Base-by-base conservation (phyloP, 2,888 invertebrate species). In the Cyaniris semiargus region DNA sequence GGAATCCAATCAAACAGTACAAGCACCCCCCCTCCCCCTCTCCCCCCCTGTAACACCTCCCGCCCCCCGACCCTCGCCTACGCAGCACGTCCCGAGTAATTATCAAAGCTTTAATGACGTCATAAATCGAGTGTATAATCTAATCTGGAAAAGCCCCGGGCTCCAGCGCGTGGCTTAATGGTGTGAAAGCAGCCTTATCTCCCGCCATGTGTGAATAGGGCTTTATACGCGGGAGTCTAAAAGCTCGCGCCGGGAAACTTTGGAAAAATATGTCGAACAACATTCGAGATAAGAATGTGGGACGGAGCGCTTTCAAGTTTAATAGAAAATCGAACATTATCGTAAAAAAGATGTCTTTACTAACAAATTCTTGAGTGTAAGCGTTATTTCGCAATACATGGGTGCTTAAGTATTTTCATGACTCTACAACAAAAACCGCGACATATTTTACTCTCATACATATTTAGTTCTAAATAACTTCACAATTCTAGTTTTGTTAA, bases 51-150 rank as follows among this genome's bases (percentile, higher is more conserved):
- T 78, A 76, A 78, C 85, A 86, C 85, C 85, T 82, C 84, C 79
- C 80, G 78, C 80, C 81, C 81, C 83, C 84, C 84, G 82, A 82
- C 83, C 84, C 86, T 90, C 90, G 90, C 92, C 92, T 91, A 93
- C 93, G 90, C 94, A 94, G 94, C 91, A 92, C 94, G 94, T 94
- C 94, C 94, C 94, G 93, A 94, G 94, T 94, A 94, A 94, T 94
- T 94, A 94, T 94, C 94, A 94, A 93, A 93, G 94, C 94, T 94
- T 94, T 94, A 94, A 94, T 94, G 94, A 94, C 94, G 86, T 91
- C 94, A 94, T 94, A 94, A 94, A 94, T 94, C 94, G 92, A 92
- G 91, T 93, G 93, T 94, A 94, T 94, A 94, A 94, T 94, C 94
- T 94, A 94, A 94, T 94, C 94, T 94, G 94, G 94, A 93, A 94